These are phyloP conservation scores for Phalacrocorax pelagicus DNA, from an alignment of 2,113 vertebrate genomes.

Conservation along the genomic window DNA sequence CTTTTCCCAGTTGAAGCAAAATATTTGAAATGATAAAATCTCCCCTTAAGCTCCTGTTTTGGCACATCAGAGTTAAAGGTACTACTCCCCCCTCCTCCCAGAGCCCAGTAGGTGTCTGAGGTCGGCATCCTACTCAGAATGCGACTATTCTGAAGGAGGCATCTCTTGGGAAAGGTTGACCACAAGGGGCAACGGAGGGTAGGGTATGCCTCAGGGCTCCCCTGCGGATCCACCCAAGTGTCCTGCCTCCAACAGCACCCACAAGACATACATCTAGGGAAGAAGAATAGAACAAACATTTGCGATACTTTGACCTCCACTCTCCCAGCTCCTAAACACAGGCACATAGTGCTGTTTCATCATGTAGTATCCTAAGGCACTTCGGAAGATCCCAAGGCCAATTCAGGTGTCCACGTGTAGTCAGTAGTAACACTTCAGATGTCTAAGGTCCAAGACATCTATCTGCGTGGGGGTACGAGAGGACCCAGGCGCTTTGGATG, in stretches of 20 bases:
- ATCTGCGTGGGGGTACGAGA: rapidly evolving
- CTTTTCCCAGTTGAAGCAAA: background rate
- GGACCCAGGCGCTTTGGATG: background rate
- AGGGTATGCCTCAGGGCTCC: background rate
- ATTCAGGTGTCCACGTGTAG: background rate
- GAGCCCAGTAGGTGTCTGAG: background rate
- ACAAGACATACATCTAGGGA: background rate
- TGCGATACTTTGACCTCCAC: background rate
- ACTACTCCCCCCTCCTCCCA: background rate
- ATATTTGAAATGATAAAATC: background rate
- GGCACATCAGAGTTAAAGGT: background rate
- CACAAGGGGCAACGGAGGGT: background rate
- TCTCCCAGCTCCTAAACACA: background rate
- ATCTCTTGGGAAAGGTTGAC: background rate
- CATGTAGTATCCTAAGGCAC: background rate
- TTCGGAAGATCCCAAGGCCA: background rate
- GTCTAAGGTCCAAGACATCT: background rate
- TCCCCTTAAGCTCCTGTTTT: background rate
- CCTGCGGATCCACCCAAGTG: rapidly evolving
- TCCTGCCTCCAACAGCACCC: background rate
- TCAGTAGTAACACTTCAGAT: background rate
- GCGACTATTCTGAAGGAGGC: background rate
- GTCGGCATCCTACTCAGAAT: background rate
- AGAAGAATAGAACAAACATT: background rate
- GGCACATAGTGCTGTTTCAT: background rate